Evolutionary conservation across 2,113 vertebrate species (phyloP).

Genomic region (Coryphaenoides rupestris): DNA sequence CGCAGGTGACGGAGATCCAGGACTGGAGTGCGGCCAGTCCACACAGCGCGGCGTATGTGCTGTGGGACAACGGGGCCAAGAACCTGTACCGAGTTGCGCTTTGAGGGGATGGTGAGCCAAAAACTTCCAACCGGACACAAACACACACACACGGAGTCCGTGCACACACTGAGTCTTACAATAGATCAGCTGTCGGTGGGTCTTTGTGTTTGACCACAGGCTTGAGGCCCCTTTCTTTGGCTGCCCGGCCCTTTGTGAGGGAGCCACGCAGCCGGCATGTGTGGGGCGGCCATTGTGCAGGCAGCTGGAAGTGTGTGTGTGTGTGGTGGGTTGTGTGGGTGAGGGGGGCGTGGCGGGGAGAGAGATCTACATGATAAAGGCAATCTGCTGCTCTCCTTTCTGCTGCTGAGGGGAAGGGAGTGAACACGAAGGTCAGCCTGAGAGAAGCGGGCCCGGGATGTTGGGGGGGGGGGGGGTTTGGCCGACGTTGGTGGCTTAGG

Average conservation of each 20-base stretch:
- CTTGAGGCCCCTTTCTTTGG: slow-evolving; percentile 46
- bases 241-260: slow-evolving; percentile 63
- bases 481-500: not conserved
- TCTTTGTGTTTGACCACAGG: slow-evolving; percentile 54
- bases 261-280: slow-evolving; percentile 63
- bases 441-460: slow-evolving; percentile 12
- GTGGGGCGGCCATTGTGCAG: slow-evolving; percentile 66
- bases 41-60: slow-evolving; percentile 95
- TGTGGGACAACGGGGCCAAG: slow-evolving; percentile 99
- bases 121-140: slow-evolving; percentile 43
- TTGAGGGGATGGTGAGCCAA: slow-evolving; percentile 99
- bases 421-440: slow-evolving; percentile 60
- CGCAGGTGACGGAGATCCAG: slow-evolving; percentile 96
- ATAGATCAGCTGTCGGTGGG: slow-evolving; percentile 56
- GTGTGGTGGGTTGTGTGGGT: too few relatives aligned
- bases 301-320: slow-evolving; percentile 71
- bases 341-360: slow-evolving; percentile 55
- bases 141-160: slow-evolving; percentile 3
- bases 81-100: slow-evolving; percentile 98
- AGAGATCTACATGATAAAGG: slow-evolving; percentile 76
- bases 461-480: too few relatives aligned
- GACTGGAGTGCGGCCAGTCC: slow-evolving; percentile 98
- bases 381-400: slow-evolving; percentile 66
- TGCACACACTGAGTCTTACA: slow-evolving; percentile 25
- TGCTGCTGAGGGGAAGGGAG: slow-evolving; percentile 31